Base-by-base conservation (phyloP, 2,888 invertebrate species). In the Gerris lacustris region DNA sequence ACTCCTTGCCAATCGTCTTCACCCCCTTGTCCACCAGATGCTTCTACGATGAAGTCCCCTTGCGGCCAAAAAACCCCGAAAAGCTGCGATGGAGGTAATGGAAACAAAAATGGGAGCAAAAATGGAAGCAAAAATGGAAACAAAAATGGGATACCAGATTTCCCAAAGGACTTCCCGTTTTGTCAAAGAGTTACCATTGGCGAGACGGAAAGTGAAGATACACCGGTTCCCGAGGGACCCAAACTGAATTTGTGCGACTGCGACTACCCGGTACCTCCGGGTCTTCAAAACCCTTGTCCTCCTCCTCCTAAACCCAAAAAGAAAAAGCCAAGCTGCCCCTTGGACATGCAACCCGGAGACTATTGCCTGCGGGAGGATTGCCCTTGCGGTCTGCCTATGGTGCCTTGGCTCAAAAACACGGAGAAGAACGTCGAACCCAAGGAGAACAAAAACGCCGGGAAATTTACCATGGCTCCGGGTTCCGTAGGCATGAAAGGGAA, bases 261-360 rank as follows among this genome's bases (percentile, higher is more conserved):
- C 47, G 75, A 75, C 66, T 72, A 69, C 44, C 75, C 75, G 6
- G 69, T 73, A 43, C 75, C 75, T 9, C 75, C 75, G 9, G 73
- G 74, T 45, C 68, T 73, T 17, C 72, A 69, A 11, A 69, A 63
- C 18, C 73, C 72, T 6, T 69, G 69, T 18, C 68, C 72, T 31
- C 69, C 74, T 4, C 70, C 71, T 7, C 64, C 70, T n/a, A 15
- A 67, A 47, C 64, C 67, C 1, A 68, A 68, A 44, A 72, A 70
- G 66, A 72, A 71, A 47, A 73, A 73, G 47, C 17, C 17, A 2
- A n/a, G 7, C 7, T 64, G 64, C 17, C 64, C 64, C 7, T 18
- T 64, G 9, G 18, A 64, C 1, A 9, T 31, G 17, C 18, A n/a
- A 64, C 64, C 64, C 9, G 64, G 64, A 31, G 64, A 64, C 5